phyloP scores from a whole-genome alignment of 1,140 invertebrate genomes.

The Contarinia nasturtii region DNA sequence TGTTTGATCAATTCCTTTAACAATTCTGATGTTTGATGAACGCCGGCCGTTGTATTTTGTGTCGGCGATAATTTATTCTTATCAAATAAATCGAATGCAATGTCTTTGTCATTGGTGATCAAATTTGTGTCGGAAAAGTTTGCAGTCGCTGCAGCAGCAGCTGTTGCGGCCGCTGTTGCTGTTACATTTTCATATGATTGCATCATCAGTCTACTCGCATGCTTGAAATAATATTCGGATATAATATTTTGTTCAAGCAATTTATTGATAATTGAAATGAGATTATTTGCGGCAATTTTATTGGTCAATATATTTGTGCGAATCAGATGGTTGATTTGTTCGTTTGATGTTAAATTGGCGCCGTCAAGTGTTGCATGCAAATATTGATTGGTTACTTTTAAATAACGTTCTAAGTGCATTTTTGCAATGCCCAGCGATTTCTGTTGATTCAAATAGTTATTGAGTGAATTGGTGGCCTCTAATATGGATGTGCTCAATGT shows the following conservation, averaged over 20 bases:
- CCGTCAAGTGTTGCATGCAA: conserved; percentile 1
- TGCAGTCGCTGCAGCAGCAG: neutral
- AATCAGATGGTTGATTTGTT: conserved; percentile 3
- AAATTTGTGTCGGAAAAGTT: too few relatives aligned
- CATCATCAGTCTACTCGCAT: neutral
- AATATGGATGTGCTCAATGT: neutral
- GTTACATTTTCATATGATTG: too few relatives aligned
- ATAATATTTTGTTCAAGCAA: conserved; percentile 5
- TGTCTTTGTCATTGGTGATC: neutral
- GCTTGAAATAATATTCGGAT: conserved; percentile 5
- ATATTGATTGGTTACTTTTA: conserved; percentile 7
- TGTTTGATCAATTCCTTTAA: too few relatives aligned
- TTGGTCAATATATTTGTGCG: conserved; percentile 4
- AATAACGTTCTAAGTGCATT: conserved; percentile 6
- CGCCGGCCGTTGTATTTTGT: neutral
- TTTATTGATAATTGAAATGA: conserved; percentile 4
- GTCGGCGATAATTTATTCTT: neutral
- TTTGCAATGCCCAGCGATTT: conserved; percentile 4
- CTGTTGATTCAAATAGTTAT: conserved; percentile 1
- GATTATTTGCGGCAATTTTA: conserved; percentile 5
- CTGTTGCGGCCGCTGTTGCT: neutral
- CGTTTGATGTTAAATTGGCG: neutral
- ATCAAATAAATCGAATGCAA: neutral
- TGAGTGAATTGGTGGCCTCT: too few relatives aligned
- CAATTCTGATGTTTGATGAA: too few relatives aligned